phyloP scores from a whole-genome alignment of 2,113 vertebrate genomes.

The Apodemus speciosus region DNA sequence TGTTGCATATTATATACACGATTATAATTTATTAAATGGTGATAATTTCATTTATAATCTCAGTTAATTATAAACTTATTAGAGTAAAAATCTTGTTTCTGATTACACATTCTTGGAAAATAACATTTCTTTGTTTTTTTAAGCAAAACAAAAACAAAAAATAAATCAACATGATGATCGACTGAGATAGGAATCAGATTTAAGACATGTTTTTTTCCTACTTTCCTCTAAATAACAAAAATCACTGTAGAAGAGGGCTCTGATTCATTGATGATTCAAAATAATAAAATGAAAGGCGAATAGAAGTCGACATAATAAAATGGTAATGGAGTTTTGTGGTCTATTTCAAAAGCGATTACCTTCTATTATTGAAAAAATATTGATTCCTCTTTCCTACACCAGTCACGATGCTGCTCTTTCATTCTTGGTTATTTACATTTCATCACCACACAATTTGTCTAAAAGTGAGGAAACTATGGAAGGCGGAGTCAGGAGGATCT shows the following conservation, averaged over 20 bases:
- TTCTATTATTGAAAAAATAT: neutral
- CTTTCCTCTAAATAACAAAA: neutral
- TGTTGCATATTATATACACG: neutral
- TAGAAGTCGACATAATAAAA: slow-evolving; percentile 26
- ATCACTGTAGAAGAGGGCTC: neutral
- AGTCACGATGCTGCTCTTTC: neutral
- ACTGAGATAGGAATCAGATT: neutral
- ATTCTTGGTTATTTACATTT: neutral
- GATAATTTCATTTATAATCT: neutral
- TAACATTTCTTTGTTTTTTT: neutral
- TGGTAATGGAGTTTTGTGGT: neutral
- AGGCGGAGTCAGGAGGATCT: neutral
- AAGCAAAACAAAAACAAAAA: neutral
- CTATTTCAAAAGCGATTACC: slow-evolving; percentile 20
- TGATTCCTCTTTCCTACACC: neutral
- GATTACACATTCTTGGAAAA: neutral
- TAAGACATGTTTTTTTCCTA: slow-evolving; percentile 14
- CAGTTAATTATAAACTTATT: slow-evolving; percentile 20
- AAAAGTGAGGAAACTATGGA: neutral
- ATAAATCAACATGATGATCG: neutral
- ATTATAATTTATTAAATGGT: neutral
- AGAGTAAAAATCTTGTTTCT: slow-evolving; percentile 9
- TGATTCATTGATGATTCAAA: neutral
- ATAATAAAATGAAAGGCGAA: neutral
- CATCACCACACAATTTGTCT: neutral